Evolutionary conservation across 2,797 vertebrate species (phyloP).

Genomic region (Corythornis leucogaster): DNA sequence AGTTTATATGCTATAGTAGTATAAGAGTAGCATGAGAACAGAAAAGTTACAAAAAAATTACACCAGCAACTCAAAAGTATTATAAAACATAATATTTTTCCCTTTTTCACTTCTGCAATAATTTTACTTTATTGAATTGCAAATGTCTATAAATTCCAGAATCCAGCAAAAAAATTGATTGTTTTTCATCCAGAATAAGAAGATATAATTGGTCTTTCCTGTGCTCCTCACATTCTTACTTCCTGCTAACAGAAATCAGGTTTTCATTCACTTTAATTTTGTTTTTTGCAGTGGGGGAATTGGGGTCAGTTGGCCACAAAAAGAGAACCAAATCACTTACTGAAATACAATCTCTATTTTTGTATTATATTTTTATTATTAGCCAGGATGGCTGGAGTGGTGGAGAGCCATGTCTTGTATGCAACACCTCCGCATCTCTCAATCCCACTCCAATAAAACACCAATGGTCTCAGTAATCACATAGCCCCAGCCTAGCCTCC

Average conservation of each 20-base stretch:
- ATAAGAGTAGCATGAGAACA: background rate
- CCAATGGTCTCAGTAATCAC: background rate
- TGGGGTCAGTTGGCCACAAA: background rate
- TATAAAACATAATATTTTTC: background rate
- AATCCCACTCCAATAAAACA: background rate
- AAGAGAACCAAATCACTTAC: background rate
- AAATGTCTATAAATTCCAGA: background rate
- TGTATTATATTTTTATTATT: background rate
- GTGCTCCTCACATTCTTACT: background rate
- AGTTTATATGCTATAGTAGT: background rate
- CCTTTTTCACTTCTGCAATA: background rate
- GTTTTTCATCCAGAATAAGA: background rate
- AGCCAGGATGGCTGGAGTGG: fast-evolving
- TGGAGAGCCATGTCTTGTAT: background rate
- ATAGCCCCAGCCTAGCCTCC: background rate
- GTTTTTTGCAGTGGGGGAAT: background rate
- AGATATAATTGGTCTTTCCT: background rate
- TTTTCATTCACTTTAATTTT: background rate
- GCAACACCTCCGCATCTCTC: background rate
- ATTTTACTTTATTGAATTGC: background rate
- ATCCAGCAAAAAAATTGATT: background rate
- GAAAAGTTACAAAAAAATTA: background rate
- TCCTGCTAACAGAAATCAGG: background rate
- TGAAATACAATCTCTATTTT: background rate
- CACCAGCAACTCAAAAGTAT: background rate